Base-by-base conservation (phyloP, 2,113 vertebrate species). In the Illadopsis cleaveri region DNA sequence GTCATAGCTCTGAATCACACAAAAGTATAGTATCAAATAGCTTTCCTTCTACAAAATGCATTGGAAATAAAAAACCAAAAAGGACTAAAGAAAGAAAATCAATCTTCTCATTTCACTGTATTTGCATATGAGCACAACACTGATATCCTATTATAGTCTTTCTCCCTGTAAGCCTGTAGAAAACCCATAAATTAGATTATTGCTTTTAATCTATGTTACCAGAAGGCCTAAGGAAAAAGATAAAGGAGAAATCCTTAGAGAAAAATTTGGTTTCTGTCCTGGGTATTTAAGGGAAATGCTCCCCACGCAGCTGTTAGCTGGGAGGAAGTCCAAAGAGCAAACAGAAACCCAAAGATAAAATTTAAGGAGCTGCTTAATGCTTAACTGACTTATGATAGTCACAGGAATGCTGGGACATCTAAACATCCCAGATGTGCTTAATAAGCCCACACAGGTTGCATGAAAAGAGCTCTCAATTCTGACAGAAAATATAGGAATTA, bases 151-250 rank as follows among this genome's bases (percentile, higher is more conserved):
- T 97, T 96, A 93, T 21, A 76, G 64, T 79, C 38, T 54, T 87
- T 25, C 45, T 91, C 38, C 24, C 42, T 72, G 20, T 51, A 16
- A 96, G 40, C 83, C 66, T 85, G 62, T 73, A 81, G 70, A 95
- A 95, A 94, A 48, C 71, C 80, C 78, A 91, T 93, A 93, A 96
- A 97, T 95, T 80, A 96, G 94, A 97, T 97, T 96, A 91, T 42
- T 81, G 61, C 21, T 71, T 89, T 96, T 93, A 94, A 96, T 97
- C 93, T 96, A 8, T 85, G 86, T 70, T 89, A 91, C 60, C 80
- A 93, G 89, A 73, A 78, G 24, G 68, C 71, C 50, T 88, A 95
- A 73, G 57, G 69, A 94, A 94, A 81, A 18, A 83, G 75, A 97
- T 93, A 97, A 89, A 94, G 27, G 17, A 89, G 21, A 27, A 81